phyloP scores from a whole-genome alignment of 2,113 vertebrate species.

The Antigone vipio region DNA sequence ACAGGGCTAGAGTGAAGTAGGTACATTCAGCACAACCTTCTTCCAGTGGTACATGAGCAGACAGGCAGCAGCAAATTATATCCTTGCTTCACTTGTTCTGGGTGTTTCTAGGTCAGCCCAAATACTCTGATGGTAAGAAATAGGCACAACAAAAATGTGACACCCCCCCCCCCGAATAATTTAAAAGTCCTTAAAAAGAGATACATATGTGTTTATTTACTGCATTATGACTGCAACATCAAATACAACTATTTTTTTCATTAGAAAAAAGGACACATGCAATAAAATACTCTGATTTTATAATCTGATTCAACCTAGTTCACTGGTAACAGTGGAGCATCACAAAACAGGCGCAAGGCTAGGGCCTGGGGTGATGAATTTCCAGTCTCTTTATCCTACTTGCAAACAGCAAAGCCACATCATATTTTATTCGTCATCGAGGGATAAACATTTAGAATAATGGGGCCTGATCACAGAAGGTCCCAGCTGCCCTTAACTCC shows the following conservation, averaged over 20 bases:
- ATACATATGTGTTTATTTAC: slow-evolving; percentile 37
- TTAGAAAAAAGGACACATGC: slow-evolving; percentile 36
- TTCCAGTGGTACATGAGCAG: not conserved
- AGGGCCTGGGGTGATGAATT: not conserved
- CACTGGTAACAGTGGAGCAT: not conserved
- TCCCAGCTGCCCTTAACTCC: not conserved
- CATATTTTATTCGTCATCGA: not conserved
- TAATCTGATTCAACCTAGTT: not conserved
- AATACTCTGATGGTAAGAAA: not conserved
- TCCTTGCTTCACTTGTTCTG: not conserved
- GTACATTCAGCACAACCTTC: not conserved
- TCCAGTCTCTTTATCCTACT: slow-evolving; percentile 3
- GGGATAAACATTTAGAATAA: not conserved
- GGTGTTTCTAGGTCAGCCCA: not conserved
- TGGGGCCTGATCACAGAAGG: not conserved
- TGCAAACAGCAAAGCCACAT: slow-evolving; percentile 31
- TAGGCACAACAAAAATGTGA: not conserved
- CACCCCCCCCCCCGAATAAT: not conserved
- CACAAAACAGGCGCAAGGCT: not conserved
- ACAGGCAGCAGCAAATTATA: not conserved
- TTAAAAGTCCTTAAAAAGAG: slow-evolving; percentile 35
- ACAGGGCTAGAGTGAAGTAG: not conserved
- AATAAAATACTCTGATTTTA: slow-evolving; percentile 8
- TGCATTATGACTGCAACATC: not conserved
- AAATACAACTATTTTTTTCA: not conserved